A percentile compares a stretch with the other conserved stretches of the same genome.
Conservation (phyloP, 2,797 vertebrate genomes). For the Eulemur rubriventer region DNA sequence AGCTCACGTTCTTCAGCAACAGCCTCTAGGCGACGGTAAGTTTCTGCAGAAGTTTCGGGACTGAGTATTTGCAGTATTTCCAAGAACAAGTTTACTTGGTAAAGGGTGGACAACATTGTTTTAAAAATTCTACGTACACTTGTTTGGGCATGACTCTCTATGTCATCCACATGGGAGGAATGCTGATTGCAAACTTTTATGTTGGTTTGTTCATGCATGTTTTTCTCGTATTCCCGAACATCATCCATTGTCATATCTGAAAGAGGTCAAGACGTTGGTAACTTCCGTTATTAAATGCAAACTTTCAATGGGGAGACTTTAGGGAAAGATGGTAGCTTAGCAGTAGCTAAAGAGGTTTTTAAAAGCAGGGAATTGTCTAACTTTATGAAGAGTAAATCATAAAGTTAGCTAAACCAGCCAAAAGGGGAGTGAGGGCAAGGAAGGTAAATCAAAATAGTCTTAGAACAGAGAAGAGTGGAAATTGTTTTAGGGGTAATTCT, state of each 20-base stretch:
- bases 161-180: slow-evolving; percentile 96
- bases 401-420: slow-evolving; percentile 87
- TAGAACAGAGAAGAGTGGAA: slow-evolving; percentile 83
- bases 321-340: slow-evolving; percentile 79
- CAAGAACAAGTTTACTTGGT: slow-evolving; percentile 27
- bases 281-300: slow-evolving; percentile 84
- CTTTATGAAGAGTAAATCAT: slow-evolving; percentile 86
- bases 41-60: slow-evolving; percentile 18
- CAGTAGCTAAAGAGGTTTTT: slow-evolving; percentile 80
- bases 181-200: slow-evolving; percentile 99
- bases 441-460: slow-evolving; percentile 78
- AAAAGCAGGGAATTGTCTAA: slow-evolving; percentile 83
- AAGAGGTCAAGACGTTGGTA: slow-evolving; percentile 92
- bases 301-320: slow-evolving; percentile 77
- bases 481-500: slow-evolving; percentile 73
- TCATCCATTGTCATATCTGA: slow-evolving; percentile 99
- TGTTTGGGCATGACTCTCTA: slow-evolving; percentile 95
- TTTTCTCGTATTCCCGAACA: slow-evolving; percentile 97
- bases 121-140: slow-evolving; percentile 93
- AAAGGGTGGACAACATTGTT: slow-evolving; percentile 82
- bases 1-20: background rate
- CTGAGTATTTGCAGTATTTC: slow-evolving; percentile 23
- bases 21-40: background rate
- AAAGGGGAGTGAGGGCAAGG: slow-evolving; percentile 70
- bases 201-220: slow-evolving; percentile 99